A percentile compares a stretch with the other conserved stretches of the same genome.
phyloP scores from a whole-genome alignment of 2,113 vertebrate species.

The Sturnus vulgaris region DNA sequence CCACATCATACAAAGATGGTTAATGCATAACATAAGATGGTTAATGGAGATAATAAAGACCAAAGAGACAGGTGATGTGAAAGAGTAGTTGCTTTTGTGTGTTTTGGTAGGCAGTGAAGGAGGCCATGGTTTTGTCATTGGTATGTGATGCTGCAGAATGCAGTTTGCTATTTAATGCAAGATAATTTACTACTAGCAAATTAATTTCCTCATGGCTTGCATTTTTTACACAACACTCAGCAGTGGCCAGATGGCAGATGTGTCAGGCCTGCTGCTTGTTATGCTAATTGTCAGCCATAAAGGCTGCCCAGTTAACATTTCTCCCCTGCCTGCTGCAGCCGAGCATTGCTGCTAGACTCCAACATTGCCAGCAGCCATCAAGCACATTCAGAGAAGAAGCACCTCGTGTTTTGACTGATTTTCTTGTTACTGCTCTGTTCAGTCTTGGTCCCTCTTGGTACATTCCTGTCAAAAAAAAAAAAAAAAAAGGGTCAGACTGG shows the following conservation, averaged over 20 bases:
- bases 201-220: background rate
- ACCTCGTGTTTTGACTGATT: accelerated
- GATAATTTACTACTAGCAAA: background rate
- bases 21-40: background rate
- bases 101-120: background rate
- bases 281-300: background rate
- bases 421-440: background rate
- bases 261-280: background rate
- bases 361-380: accelerated
- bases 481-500: accelerated
- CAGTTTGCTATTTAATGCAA: background rate
- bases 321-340: background rate
- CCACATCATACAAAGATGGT: background rate
- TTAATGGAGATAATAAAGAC: background rate
- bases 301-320: background rate
- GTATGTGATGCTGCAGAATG: background rate
- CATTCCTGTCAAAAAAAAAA: background rate
- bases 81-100: background rate
- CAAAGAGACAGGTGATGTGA: background rate
- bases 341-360: background rate
- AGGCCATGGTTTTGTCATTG: background rate
- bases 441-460: background rate
- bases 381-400: background rate
- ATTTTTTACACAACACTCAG: background rate
- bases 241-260: constrained; percentile 18